phyloP scores from a whole-genome alignment of 2,888 invertebrate genomes.

The Noctua pronuba region DNA sequence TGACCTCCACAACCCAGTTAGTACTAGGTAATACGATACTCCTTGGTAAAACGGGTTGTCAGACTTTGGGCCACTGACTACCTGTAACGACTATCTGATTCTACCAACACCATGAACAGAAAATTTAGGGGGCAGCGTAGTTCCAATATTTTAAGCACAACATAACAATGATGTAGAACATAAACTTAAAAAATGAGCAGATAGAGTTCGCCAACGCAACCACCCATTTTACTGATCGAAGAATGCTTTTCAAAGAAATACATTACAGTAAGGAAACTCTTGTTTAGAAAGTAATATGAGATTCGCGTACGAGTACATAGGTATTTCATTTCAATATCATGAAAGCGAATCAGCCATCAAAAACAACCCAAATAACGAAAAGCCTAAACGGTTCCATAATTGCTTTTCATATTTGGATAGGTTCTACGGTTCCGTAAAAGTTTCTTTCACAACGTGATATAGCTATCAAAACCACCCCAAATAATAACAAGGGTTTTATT shows the following conservation, averaged over 20 bases:
- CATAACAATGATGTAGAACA: neutral
- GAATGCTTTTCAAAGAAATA: neutral
- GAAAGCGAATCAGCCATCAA: neutral
- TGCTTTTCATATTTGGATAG: slow-evolving; percentile 38
- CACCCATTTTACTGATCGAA: neutral
- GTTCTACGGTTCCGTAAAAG: slow-evolving; percentile 1
- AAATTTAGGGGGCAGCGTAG: neutral
- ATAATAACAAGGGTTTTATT: slow-evolving; percentile 18
- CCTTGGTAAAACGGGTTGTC: too few relatives aligned
- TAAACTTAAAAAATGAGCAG: neutral
- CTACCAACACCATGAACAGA: neutral
- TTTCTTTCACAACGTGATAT: neutral
- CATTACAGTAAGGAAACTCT: neutral
- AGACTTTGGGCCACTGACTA: too few relatives aligned
- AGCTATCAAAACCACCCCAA: neutral
- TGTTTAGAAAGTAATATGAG: neutral
- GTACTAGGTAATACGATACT: too few relatives aligned
- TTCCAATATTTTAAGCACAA: neutral
- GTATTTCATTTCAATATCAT: neutral
- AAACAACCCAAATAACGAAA: neutral
- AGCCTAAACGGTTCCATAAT: slow-evolving; percentile 17
- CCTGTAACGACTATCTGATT: too few relatives aligned
- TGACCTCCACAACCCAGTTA: too few relatives aligned
- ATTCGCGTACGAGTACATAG: too few relatives aligned
- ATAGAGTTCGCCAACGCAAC: neutral